phyloP scores from a whole-genome alignment of 2,113 vertebrate species.

The Ranitomeya variabilis region DNA sequence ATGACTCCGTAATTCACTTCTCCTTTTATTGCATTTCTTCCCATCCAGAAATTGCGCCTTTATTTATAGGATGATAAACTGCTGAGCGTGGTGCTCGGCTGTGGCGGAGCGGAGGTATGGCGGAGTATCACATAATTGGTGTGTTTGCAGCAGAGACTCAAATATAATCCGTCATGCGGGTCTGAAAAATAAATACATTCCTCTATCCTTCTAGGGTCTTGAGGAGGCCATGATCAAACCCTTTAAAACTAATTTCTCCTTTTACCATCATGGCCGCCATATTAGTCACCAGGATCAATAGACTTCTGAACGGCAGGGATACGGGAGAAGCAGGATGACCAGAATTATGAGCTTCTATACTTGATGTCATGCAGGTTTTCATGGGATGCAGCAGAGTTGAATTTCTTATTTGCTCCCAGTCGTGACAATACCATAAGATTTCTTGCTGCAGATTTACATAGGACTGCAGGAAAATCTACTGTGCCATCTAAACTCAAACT shows the following conservation, averaged over 20 bases:
- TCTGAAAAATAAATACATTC: conserved; percentile 1
- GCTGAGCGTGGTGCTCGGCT: background rate
- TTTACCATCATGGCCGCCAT: background rate
- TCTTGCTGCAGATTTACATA: no score
- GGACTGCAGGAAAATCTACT: no score
- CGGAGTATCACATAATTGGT: conserved; percentile 34
- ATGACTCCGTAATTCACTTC: conserved; percentile 54
- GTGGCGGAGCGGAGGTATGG: background rate
- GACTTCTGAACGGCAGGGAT: no score
- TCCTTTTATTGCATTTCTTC: conserved; percentile 51
- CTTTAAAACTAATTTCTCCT: background rate
- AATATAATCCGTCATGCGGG: background rate
- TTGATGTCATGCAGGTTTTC: no score
- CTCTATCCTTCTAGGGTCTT: background rate
- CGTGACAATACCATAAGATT: no score
- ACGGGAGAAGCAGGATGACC: no score
- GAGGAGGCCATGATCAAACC: background rate
- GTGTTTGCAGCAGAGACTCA: conserved; percentile 10
- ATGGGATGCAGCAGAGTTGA: no score
- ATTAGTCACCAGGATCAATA: no score
- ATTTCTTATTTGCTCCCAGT: no score
- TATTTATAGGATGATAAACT: conserved; percentile 57
- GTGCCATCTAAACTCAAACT: no score
- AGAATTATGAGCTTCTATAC: no score
- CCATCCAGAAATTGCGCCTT: conserved; percentile 24